Conservation (phyloP, 2,888 invertebrate genomes). For the Byasa hedistus region DNA sequence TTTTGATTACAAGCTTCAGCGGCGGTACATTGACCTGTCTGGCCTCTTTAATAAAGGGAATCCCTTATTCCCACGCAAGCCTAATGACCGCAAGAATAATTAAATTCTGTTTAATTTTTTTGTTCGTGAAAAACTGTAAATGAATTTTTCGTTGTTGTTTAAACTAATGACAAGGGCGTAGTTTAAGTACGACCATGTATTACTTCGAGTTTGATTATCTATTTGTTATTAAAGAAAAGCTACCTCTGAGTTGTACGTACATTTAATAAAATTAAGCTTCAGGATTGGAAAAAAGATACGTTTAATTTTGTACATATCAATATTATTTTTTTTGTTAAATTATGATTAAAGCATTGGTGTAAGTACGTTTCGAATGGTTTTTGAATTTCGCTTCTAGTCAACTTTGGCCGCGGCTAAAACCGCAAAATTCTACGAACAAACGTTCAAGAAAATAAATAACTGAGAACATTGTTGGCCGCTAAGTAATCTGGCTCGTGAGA, state of each 20-base stretch:
- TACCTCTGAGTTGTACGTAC: no score
- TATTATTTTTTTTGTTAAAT: no score
- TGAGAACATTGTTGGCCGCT: background rate
- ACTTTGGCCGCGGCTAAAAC: background rate
- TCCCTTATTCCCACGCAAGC: background rate
- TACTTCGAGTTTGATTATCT: no score
- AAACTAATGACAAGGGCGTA: no score
- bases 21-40: conserved; percentile 4
- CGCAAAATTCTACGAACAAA: background rate
- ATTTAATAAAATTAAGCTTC: no score
- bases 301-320: no score
- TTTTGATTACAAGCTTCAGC: background rate
- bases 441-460: background rate
- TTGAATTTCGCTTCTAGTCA: background rate
- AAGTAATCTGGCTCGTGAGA: background rate
- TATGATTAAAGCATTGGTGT: background rate
- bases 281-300: no score
- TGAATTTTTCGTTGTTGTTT: background rate
- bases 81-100: background rate
- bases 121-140: background rate
- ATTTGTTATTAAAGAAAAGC: no score
- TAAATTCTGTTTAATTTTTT: background rate
- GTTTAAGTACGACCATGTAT: no score
- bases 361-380: background rate
- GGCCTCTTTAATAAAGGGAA: background rate